Percentiles rank a stretch among this genome's conserved stretches.
These are phyloP conservation scores for Schrankia costaestrigalis DNA, from an alignment of 2,888 invertebrate species.

Conservation along the genomic window DNA sequence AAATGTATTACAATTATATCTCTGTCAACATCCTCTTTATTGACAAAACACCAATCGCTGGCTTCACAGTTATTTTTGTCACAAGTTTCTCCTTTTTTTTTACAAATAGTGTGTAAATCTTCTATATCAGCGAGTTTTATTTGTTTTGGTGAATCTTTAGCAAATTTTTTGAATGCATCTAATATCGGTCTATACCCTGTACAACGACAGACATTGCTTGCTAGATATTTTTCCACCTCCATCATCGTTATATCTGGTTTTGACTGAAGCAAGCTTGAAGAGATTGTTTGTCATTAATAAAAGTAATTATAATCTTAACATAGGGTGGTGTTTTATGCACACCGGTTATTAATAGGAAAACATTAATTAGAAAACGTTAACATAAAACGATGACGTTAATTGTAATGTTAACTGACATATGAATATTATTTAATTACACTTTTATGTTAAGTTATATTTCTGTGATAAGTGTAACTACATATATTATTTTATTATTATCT, in stretches of 20 bases:
- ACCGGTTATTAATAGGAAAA: neutral
- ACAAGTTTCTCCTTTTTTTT: slow-evolving; percentile 42
- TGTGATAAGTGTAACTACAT: too few species aligned
- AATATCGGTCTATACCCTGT: slow-evolving; percentile 89
- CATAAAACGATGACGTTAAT: too few species aligned
- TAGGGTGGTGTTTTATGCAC: too few species aligned
- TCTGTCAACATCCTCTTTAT: slow-evolving; percentile 24
- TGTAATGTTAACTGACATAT: too few species aligned
- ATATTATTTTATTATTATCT: too few species aligned
- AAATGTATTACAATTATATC: slow-evolving; percentile 39
- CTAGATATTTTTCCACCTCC: slow-evolving; percentile 86
- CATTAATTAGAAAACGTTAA: neutral
- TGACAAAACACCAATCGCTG: slow-evolving; percentile 45
- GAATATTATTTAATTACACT: too few species aligned
- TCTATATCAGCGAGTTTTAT: slow-evolving; percentile 70
- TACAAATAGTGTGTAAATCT: slow-evolving; percentile 51
- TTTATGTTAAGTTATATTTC: too few species aligned
- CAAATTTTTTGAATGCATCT: slow-evolving; percentile 88
- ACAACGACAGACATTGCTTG: slow-evolving; percentile 88
- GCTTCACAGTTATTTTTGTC: slow-evolving; percentile 44
- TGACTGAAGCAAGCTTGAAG: slow-evolving; percentile 17
- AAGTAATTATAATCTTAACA: too few species aligned
- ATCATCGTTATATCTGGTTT: slow-evolving; percentile 32
- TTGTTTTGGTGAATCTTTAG: slow-evolving; percentile 77
- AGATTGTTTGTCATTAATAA: neutral